Evolutionary conservation across 2,797 vertebrate species (phyloP), one percentile per base, ranked within the genome.

Genomic region (Perodicticus potto): DNA sequence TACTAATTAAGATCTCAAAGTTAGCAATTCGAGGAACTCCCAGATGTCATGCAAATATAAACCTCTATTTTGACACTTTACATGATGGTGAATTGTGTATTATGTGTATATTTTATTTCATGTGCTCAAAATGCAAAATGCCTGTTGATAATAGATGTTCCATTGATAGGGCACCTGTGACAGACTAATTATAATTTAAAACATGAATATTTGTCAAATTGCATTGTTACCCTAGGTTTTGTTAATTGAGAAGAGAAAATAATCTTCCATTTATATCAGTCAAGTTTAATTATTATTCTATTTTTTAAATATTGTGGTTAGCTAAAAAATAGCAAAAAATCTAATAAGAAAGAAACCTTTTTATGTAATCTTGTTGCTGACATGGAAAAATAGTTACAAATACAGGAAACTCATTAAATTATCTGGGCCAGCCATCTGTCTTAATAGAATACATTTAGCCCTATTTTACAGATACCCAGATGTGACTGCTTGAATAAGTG

Each of bases 1-100:
- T 16, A 81, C 81, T 86, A 92, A 94, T 86, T 94, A 76, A 92
- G 43, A 53, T 45, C 40, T 86, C 25, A 82, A 86, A 57, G 43
- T 85, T 85, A 95, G 32, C 14, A 86, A 23, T 89, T 88, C 6
- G 11, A 77, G 59, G 5, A 49, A 67, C 11, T 90, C 12, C 14
- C 27, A 84, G 29, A 59, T 32, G 19, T 65, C 19, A 78, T 76
- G 53, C 59, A 97, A 76, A 80, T 86, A 53, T 40, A 11, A 91
- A 86, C 22, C 12, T 81, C 49, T 77, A 23, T 85, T 82, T 91
- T 91, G 70, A 86, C 16, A 94, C 1, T 77, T 89, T 23, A 67
- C 82, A n/a, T 61, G 73, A 90, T 16, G 63, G 10, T 67, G 40
- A 63, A 77, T 74, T 93, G 22, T 49, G 3, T 16, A 81, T 77